phyloP scores from a whole-genome alignment of 1,140 invertebrate species.

The Dreissena polymorpha region DNA sequence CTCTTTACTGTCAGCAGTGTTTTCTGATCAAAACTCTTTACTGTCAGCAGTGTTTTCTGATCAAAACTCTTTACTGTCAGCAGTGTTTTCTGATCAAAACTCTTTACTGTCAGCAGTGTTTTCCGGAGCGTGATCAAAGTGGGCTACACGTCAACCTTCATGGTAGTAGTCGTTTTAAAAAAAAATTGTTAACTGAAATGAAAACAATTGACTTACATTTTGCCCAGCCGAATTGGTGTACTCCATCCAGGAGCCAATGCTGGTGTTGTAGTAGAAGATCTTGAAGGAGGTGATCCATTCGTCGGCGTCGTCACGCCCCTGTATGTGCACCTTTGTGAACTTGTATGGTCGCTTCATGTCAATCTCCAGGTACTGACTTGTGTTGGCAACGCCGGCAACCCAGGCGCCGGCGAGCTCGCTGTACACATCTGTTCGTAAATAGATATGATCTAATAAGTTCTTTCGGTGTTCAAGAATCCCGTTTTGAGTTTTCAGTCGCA shows the following conservation, averaged over 20 bases:
- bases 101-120: no score
- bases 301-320: slow-evolving; percentile 65
- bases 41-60: no score
- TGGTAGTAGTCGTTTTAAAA: no score
- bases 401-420: slow-evolving; percentile 66
- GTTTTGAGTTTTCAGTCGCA: no score
- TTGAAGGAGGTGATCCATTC: slow-evolving; percentile 70
- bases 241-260: slow-evolving; percentile 42
- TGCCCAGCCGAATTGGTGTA: slow-evolving; percentile 60
- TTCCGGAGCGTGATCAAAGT: no score
- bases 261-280: slow-evolving; percentile 61
- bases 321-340: slow-evolving; percentile 63
- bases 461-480: no score
- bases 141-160: no score
- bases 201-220: slow-evolving; percentile 45
- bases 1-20: no score
- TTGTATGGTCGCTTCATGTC: slow-evolving; percentile 58
- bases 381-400: slow-evolving; percentile 60
- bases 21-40: no score
- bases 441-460: background rate
- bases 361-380: slow-evolving; percentile 66
- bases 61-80: no score
- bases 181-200: no score
- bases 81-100: no score
- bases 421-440: slow-evolving; percentile 34